Conservation (phyloP, 2,888 invertebrate species). For the Augiades crinisus region DNA sequence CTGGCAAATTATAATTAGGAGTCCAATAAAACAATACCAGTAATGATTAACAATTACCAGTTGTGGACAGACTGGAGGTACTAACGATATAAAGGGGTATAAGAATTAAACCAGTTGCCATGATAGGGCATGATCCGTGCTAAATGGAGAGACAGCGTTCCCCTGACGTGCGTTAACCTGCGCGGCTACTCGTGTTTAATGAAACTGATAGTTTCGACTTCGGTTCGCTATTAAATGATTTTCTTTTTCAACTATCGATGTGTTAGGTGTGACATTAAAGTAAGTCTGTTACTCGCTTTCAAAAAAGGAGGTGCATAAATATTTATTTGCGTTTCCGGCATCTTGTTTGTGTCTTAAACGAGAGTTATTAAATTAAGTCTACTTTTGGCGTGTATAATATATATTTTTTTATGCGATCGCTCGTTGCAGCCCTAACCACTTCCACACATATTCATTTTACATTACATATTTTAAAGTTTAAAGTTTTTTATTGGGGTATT, state of each 20-base stretch:
- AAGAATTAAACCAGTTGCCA: slow-evolving; percentile 25
- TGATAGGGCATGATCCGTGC: slow-evolving; percentile 20
- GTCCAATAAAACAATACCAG: slow-evolving; percentile 48
- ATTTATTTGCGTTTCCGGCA: too few species aligned
- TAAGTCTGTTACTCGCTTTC: too few species aligned
- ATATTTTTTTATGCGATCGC: too few species aligned
- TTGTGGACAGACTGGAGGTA: slow-evolving; percentile 36
- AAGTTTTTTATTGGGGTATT: too few species aligned
- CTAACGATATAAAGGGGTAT: slow-evolving; percentile 30
- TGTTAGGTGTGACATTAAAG: too few species aligned
- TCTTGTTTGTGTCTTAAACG: too few species aligned
- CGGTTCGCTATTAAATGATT: not conserved
- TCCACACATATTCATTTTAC: too few species aligned
- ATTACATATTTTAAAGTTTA: too few species aligned
- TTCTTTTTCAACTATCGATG: not conserved
- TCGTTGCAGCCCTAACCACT: too few species aligned
- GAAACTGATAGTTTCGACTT: slow-evolving; percentile 24
- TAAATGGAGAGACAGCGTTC: slow-evolving; percentile 21
- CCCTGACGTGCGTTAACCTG: slow-evolving; percentile 25
- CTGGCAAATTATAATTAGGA: slow-evolving; percentile 52
- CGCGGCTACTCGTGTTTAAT: slow-evolving; percentile 12
- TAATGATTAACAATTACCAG: slow-evolving; percentile 43
- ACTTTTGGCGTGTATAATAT: too few species aligned
- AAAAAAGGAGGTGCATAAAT: too few species aligned
- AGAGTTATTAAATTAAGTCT: too few species aligned